Conservation (phyloP, 37 sponge, comb jelly and placozoan genomes). For the Aphrocallistes beatrix region DNA sequence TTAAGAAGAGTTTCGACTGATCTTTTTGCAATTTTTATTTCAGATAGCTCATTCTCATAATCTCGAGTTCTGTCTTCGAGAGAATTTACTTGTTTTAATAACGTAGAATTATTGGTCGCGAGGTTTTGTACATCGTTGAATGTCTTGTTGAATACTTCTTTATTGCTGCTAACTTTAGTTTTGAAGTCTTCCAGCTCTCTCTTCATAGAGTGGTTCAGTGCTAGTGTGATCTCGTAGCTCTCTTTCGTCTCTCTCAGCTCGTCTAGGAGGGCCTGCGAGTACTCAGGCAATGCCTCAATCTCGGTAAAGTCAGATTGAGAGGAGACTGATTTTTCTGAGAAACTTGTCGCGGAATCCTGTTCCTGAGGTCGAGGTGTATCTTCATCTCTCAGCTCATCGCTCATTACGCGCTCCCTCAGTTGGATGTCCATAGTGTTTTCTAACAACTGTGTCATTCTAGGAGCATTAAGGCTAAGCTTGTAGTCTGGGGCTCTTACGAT, state of each 20-base stretch:
- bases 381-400: neutral
- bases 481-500: neutral
- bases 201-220: neutral
- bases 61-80: neutral
- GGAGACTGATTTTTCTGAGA: neutral
- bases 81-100: neutral
- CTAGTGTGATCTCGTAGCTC: slow-evolving; percentile 1
- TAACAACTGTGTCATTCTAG: neutral
- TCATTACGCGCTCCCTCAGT: neutral
- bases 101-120: neutral
- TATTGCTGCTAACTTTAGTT: neutral
- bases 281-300: neutral
- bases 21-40: neutral
- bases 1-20: neutral
- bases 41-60: neutral
- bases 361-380: neutral
- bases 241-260: neutral
- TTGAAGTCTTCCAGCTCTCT: neutral
- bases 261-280: neutral
- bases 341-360: neutral
- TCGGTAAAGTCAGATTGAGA: neutral
- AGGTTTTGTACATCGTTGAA: neutral
- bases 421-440: neutral
- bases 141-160: slow-evolving; percentile 5
- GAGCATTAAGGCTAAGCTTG: neutral